Base-by-base conservation (phyloP, 2,797 vertebrate genomes). In the Sphenopsis melanotis region DNA sequence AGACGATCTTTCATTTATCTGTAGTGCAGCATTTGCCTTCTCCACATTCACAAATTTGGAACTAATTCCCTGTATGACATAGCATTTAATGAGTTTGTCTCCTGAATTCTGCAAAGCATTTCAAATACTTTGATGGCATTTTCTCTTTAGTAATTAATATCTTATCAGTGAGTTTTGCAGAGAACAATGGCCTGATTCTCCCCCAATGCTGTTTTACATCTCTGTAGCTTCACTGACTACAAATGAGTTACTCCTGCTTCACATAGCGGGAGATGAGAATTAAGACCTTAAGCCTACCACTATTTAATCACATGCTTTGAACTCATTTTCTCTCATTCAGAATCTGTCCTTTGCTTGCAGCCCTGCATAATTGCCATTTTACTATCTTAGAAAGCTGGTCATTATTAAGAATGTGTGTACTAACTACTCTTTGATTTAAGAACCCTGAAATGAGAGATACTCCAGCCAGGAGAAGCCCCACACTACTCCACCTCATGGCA, bases 101-200 rank as follows among this genome's bases (percentile, higher is more conserved):
- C 93, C 70, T 92, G 94, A 92, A 90, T 86, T 90, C 93, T 87
- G 91, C 79, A 96, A 90, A 96, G 93, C 78, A 94, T 95, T 97
- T 96, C 50, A 96, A 94, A 96, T 86, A 91, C 89, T 96, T 93
- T 91, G 91, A 94, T 94, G 95, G 65, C 91, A 95, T 94, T 97
- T 96, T 96, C 87, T 95, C 70, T 90, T 89, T 86, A 85, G 90
- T 91, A 96, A 96, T 96, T 96, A 97, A 96, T 94, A 83, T 86
- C 94, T 97, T 97, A 97, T 96, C 95, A 92, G 65, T 91, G 81
- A 97, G 69, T 90, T 90, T 96, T 81, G 66, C 86, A 65, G 72
- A 89, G 83, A 93, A 96, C 94, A 96, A 96, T 74, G 90, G 93
- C 87, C 89, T 90, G 92, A 95, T 97, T 96, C 95, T 94, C 89